Conservation (phyloP, 2,888 invertebrate genomes). For the Nomada lathburiana region DNA sequence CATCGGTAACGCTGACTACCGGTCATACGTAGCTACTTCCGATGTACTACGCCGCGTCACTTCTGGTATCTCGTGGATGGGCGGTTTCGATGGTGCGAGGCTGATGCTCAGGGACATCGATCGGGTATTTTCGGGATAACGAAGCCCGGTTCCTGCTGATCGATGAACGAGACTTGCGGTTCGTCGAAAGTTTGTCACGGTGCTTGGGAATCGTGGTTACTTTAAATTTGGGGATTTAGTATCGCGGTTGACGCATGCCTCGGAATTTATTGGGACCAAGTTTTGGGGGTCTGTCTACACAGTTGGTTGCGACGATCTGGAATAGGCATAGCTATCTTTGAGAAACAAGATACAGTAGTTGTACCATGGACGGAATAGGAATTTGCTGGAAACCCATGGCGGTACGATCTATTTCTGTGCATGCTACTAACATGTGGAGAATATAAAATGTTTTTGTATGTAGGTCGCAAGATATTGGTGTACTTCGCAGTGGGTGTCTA, state of each 20-base stretch:
- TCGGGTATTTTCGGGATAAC: slow-evolving; percentile 22
- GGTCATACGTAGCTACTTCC: slow-evolving; percentile 43
- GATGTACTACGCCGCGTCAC: slow-evolving; percentile 17
- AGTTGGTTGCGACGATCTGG: no score
- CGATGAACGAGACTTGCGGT: slow-evolving; percentile 2
- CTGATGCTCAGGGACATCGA: slow-evolving; percentile 16
- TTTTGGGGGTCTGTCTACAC: no score
- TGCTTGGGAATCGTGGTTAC: not conserved
- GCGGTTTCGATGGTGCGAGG: not conserved
- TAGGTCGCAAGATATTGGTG: no score
- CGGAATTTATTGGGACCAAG: no score
- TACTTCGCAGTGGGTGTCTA: no score
- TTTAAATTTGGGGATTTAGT: not conserved
- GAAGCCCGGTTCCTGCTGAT: not conserved
- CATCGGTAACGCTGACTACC: slow-evolving; percentile 62
- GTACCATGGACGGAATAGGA: no score
- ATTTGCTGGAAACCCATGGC: no score
- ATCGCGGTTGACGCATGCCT: not conserved
- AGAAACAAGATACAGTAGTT: no score
- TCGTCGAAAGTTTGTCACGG: not conserved
- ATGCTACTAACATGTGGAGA: no score
- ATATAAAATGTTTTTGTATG: no score
- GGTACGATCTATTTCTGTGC: no score
- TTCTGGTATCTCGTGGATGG: slow-evolving; percentile 19
- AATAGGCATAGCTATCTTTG: no score